These are phyloP conservation scores for Pipistrellus pygmaeus DNA, from an alignment of 2,797 vertebrate genomes.

Conservation along the genomic window DNA sequence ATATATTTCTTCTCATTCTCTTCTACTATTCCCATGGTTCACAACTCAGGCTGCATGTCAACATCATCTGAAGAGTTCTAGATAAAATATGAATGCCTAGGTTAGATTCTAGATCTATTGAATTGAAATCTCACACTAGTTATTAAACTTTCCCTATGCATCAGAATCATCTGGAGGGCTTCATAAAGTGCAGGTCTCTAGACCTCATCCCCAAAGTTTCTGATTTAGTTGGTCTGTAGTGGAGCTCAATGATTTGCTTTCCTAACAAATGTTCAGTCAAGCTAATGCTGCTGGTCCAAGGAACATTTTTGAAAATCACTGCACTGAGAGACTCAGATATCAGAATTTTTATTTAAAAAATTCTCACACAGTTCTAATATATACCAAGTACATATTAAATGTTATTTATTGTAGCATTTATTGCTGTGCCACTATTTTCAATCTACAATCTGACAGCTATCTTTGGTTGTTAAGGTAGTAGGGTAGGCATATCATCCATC, in stretches of 20 bases:
- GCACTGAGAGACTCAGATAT: neutral
- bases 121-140: neutral
- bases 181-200: neutral
- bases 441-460: neutral
- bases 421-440: neutral
- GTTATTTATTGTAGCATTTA: neutral
- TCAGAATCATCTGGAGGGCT: neutral
- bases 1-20: neutral
- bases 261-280: neutral
- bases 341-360: neutral
- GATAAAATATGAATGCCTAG: neutral
- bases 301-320: neutral
- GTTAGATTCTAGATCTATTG: neutral
- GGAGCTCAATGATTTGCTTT: neutral
- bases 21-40: neutral
- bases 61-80: neutral
- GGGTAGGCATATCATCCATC: neutral
- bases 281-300: neutral
- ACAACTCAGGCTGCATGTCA: neutral
- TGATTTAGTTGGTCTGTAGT: neutral
- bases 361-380: neutral
- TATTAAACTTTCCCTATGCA: neutral
- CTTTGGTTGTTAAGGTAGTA: neutral
- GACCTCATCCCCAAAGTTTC: neutral
- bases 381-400: neutral